These are phyloP conservation scores for Rallus crepitans DNA, from an alignment of 2,797 vertebrate species.

Conservation along the genomic window DNA sequence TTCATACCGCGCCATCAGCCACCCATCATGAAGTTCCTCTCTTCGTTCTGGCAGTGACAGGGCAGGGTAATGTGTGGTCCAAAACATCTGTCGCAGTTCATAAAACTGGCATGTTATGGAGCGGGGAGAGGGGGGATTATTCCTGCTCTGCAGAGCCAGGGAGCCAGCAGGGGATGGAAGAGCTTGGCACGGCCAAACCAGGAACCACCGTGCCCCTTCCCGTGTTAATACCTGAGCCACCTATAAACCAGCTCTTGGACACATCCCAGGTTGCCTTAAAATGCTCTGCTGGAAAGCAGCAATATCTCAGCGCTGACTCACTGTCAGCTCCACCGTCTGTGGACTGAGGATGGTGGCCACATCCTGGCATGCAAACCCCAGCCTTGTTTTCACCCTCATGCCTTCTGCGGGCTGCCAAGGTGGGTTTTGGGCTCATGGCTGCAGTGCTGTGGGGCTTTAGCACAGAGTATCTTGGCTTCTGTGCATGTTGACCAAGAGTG, in stretches of 20 bases:
- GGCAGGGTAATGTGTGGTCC: background rate
- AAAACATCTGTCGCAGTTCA: background rate
- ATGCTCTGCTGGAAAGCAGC: background rate
- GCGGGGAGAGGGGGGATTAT: background rate
- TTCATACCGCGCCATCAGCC: fast-evolving
- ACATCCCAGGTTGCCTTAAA: background rate
- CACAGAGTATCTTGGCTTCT: background rate
- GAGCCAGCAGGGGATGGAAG: background rate
- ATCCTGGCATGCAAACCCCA: background rate
- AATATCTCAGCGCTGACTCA: background rate
- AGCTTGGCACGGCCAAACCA: background rate
- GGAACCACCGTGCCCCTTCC: background rate
- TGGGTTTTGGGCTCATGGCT: fast-evolving
- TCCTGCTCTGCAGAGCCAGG: background rate
- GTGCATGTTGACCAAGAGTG: fast-evolving
- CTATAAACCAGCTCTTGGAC: background rate
- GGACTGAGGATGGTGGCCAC: background rate
- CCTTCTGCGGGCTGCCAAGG: background rate
- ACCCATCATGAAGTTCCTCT: background rate
- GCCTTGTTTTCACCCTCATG: background rate
- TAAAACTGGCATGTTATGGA: fast-evolving
- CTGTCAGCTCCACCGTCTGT: fast-evolving
- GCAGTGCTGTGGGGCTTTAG: background rate
- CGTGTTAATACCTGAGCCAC: fast-evolving
- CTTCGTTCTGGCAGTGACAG: background rate